Evolutionary conservation across 92 coral and sea anemone genomes (phyloP), one percentile per base, ranked within the genome.

Genomic region (Parazoanthus atlanticus): DNA sequence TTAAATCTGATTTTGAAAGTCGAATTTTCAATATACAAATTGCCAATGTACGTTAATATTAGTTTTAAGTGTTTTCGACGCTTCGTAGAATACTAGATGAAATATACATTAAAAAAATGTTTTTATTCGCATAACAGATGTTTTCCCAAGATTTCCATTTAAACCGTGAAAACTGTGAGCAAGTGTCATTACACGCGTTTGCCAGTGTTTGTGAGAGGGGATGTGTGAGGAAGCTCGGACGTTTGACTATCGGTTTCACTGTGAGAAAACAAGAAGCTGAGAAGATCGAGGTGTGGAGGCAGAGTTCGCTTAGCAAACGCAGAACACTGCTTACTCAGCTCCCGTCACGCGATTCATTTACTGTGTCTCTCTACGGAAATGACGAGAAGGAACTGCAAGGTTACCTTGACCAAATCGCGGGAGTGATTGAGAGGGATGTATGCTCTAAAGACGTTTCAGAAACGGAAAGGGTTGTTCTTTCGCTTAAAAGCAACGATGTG

Each of bases 131-230:
- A 2, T 33, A 34, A 33, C 47, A 75, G 47, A 2, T 0, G 46
- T 75, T 75, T 75, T 75, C 52, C 32, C 80, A 75, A 75, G 80
- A 75, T 8, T 75, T 75, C 49, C 80, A 75, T 16, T 3, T 36
- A 40, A 8, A 75, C 30, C 80, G 29, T 21, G 12, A 15, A 12
- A 49, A 36, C 8, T 30, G 52, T 36, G 30, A 40, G 54, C 80
- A 17, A 7, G 80, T 75, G 29, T 38, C 80, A 4, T 11, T 34
- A 33, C n/a, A 75, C 12, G 49, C 80, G 29, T 75, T 25, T 36
- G 80, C 28, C 0, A 33, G 52, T 36, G 80, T 75, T 33, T 75
- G 80, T 36, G 26, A 17, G 49, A 19, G 46, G 54, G 80, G 52
- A 75, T 15, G 52, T 19, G 80, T 75, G 46, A 40, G n/a, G n/a